Conservation (phyloP, 2,888 invertebrate species). For the Eurytoma adleriae region DNA sequence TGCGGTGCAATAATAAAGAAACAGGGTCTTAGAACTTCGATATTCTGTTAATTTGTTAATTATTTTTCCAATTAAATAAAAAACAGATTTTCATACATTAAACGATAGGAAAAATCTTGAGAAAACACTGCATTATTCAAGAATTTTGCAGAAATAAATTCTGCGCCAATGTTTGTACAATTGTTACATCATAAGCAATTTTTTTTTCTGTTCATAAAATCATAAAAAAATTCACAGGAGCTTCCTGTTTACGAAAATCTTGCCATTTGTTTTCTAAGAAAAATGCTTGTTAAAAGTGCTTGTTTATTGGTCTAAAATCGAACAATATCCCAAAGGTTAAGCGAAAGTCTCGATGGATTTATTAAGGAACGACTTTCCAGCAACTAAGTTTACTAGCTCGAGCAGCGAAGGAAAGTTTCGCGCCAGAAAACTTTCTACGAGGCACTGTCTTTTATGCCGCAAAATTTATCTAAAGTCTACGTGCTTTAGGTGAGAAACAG, state of each 20-base stretch:
- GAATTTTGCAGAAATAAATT: too few species aligned
- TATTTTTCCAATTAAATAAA: neutral
- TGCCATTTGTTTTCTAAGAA: too few species aligned
- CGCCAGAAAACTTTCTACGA: constrained; percentile 48
- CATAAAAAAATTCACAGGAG: too few species aligned
- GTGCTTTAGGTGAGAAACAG: constrained; percentile 19
- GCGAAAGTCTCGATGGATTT: constrained; percentile 45
- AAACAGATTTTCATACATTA: too few species aligned
- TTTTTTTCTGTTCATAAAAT: neutral
- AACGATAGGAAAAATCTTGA: too few species aligned
- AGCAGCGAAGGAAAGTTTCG: constrained; percentile 38
- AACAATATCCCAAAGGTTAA: constrained; percentile 20
- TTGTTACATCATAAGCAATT: neutral
- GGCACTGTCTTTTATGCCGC: neutral
- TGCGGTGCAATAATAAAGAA: constrained; percentile 34
- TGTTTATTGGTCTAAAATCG: too few species aligned
- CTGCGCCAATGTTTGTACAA: neutral
- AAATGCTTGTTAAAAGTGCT: too few species aligned
- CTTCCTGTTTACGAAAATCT: too few species aligned
- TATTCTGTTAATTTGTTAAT: neutral
- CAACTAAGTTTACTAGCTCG: constrained; percentile 21
- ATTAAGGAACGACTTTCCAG: constrained; percentile 49
- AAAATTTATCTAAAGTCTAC: constrained; percentile 16
- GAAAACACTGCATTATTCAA: too few species aligned
- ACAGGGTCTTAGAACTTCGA: constrained; percentile 35